These are phyloP conservation scores for Pachyramphus minor DNA, from an alignment of 2,113 vertebrate species.

Conservation along the genomic window DNA sequence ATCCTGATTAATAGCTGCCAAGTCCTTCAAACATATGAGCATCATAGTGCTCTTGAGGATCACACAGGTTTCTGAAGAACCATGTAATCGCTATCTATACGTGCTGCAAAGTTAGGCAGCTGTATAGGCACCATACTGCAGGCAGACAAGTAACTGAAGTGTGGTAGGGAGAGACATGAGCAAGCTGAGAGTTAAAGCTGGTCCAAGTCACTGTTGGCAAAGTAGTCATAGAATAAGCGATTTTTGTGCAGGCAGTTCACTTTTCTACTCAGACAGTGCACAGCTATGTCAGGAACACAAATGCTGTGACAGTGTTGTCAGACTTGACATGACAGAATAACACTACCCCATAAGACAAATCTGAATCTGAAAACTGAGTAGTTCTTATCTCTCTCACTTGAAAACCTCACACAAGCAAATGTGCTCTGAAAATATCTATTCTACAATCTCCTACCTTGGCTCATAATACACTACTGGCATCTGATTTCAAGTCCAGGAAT, in stretches of 20 bases:
- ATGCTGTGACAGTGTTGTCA: fast-evolving
- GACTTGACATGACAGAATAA: neutral
- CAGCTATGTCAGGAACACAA: neutral
- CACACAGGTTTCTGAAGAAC: neutral
- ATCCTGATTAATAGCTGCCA: neutral
- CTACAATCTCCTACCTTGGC: neutral
- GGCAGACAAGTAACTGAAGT: neutral
- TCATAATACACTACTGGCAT: neutral
- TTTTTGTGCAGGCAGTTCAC: neutral
- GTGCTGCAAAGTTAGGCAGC: neutral
- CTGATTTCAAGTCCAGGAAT: neutral
- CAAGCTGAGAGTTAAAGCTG: neutral
- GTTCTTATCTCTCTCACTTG: neutral
- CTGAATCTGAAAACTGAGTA: neutral
- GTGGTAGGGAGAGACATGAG: fast-evolving
- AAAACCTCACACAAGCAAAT: neutral
- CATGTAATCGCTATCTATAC: fast-evolving
- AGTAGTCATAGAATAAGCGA: neutral
- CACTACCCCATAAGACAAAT: neutral
- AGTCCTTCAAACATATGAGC: neutral
- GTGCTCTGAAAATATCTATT: neutral
- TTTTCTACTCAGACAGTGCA: neutral
- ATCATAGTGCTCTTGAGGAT: neutral
- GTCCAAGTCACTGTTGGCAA: neutral
- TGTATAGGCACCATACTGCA: neutral